phyloP scores from a whole-genome alignment of 2,113 vertebrate genomes.

The Odontesthes bonariensis region DNA sequence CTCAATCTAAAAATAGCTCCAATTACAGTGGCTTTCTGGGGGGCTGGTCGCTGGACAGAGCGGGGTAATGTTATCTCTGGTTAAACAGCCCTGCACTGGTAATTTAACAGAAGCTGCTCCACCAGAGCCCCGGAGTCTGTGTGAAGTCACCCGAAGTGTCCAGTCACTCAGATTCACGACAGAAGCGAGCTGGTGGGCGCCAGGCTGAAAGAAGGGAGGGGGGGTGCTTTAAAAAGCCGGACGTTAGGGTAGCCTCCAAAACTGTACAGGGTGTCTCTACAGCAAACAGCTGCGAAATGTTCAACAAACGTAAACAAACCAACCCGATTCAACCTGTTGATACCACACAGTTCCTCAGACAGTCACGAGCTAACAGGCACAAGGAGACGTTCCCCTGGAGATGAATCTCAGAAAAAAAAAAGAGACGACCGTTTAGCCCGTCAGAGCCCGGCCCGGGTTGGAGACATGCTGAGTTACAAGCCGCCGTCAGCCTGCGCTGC shows the following conservation, averaged over 20 bases:
- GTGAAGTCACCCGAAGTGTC: no score
- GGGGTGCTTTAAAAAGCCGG: no score
- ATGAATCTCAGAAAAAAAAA: no score
- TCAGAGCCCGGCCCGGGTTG: no score
- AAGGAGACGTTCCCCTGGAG: background rate
- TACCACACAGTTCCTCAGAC: slow-evolving; percentile 32
- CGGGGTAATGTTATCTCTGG: slow-evolving; percentile 52
- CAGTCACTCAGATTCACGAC: slow-evolving; percentile 32
- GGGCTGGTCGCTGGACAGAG: slow-evolving; percentile 54
- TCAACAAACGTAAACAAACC: slow-evolving; percentile 64
- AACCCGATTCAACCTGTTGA: slow-evolving; percentile 38
- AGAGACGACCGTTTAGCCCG: background rate
- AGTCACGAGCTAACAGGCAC: slow-evolving; percentile 2
- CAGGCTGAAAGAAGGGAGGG: no score
- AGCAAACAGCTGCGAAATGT: background rate
- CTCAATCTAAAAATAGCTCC: slow-evolving; percentile 83
- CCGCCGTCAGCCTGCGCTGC: slow-evolving; percentile 28
- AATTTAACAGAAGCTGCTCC: slow-evolving; percentile 23
- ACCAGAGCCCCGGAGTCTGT: slow-evolving; percentile 8
- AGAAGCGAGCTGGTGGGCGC: background rate
- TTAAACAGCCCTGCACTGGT: slow-evolving; percentile 57
- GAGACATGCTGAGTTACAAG: background rate
- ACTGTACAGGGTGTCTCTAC: slow-evolving; percentile 7
- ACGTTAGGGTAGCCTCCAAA: background rate
- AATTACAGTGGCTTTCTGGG: slow-evolving; percentile 69